These are phyloP conservation scores for Lepidurus packardi DNA, from an alignment of 1,140 invertebrate species.

Conservation along the genomic window DNA sequence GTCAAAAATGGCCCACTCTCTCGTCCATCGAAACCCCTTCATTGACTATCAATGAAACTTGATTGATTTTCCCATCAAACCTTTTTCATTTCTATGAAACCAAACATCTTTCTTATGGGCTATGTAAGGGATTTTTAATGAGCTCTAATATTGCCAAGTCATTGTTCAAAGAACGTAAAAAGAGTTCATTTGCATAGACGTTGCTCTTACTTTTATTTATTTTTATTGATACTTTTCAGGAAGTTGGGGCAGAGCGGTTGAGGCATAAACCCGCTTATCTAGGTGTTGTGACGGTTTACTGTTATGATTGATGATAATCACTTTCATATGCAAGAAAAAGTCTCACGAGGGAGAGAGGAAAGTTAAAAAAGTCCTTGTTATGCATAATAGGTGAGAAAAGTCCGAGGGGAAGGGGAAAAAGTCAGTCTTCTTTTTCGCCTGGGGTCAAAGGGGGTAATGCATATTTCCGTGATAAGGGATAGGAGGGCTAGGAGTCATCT, in stretches of 20 bases:
- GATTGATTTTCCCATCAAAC: too few species aligned
- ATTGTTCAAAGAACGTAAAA: neutral
- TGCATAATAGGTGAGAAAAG: slow-evolving; percentile 3
- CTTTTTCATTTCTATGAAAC: too few species aligned
- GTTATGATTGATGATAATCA: slow-evolving; percentile 16
- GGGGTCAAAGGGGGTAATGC: neutral
- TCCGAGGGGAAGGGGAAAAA: neutral
- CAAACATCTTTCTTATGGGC: neutral
- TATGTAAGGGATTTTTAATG: neutral
- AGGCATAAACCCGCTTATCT: neutral
- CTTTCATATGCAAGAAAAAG: neutral
- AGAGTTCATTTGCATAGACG: neutral
- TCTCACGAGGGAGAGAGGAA: neutral
- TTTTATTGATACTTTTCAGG: too few species aligned
- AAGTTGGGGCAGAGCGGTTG: too few species aligned
- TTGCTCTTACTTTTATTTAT: neutral
- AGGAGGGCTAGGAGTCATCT: neutral
- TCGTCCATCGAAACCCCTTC: too few species aligned
- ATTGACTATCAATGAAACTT: too few species aligned
- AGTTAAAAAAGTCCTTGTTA: slow-evolving; percentile 12
- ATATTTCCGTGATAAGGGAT: slow-evolving; percentile 2
- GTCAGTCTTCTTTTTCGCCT: neutral
- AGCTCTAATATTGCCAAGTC: neutral
- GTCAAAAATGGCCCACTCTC: too few species aligned
- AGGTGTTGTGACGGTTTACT: neutral